These are phyloP conservation scores for Chrosomus eos DNA, from an alignment of 2,797 vertebrate genomes.

Conservation along the genomic window DNA sequence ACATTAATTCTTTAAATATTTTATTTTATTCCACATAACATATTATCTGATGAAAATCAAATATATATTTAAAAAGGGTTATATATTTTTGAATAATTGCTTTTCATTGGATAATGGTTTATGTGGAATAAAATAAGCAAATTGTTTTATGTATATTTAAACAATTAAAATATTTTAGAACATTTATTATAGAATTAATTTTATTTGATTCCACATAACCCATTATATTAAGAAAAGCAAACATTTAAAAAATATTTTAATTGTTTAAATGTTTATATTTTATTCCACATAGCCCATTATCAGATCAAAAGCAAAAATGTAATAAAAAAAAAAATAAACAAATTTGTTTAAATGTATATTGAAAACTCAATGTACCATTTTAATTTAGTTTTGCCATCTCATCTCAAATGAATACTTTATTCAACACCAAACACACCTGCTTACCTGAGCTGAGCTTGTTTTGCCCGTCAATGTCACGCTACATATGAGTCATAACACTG, in stretches of 20 bases:
- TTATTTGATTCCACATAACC: background rate
- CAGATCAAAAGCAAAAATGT: background rate
- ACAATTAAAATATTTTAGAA: background rate
- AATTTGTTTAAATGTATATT: background rate
- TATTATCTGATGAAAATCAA: background rate
- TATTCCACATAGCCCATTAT: background rate
- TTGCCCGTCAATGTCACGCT: background rate
- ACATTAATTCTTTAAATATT: background rate
- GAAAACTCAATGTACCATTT: background rate
- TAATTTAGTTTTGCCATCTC: background rate
- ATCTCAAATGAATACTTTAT: background rate
- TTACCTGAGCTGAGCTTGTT: background rate
- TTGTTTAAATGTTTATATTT: background rate
- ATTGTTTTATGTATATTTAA: background rate
- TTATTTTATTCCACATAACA: background rate
- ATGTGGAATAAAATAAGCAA: background rate
- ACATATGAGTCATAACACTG: background rate
- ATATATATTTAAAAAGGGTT: background rate
- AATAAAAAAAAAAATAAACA: background rate
- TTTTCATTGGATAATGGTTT: background rate
- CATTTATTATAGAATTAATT: background rate
- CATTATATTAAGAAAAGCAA: background rate
- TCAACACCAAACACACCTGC: background rate
- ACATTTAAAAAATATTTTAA: background rate
- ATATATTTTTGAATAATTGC: background rate